phyloP scores from a whole-genome alignment of 2,888 invertebrate genomes.

The Steromphala cineraria region DNA sequence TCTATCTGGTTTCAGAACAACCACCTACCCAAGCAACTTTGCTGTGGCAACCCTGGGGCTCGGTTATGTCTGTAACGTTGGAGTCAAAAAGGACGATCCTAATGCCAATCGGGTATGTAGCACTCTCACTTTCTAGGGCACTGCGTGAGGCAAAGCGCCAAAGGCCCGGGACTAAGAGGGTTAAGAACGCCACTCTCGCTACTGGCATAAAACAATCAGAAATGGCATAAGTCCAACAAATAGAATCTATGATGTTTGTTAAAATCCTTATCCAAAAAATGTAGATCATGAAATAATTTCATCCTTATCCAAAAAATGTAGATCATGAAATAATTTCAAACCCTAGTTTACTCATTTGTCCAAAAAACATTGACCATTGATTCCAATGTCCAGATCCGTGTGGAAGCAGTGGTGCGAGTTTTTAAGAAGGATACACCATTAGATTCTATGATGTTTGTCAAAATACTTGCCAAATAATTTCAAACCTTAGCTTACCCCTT shows the following conservation, averaged over 20 bases:
- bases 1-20: conserved; percentile 8
- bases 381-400: conserved; percentile 44
- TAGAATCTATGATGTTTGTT: too few species aligned
- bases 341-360: not conserved
- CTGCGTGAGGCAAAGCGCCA: too few species aligned
- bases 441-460: too few species aligned
- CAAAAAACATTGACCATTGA: not conserved
- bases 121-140: not conserved
- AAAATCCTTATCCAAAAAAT: too few species aligned
- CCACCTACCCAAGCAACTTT: not conserved
- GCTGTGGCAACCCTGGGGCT: conserved; percentile 54
- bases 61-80: conserved; percentile 52
- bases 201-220: too few species aligned
- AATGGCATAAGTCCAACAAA: too few species aligned
- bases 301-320: too few species aligned
- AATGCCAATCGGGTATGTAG: conserved; percentile 47
- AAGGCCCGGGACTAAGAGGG: too few species aligned
- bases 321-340: not conserved
- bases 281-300: too few species aligned
- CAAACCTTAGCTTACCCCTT: not conserved
- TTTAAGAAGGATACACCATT: conserved; percentile 44
- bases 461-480: too few species aligned
- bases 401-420: conserved; percentile 49
- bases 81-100: conserved; percentile 35
- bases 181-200: too few species aligned